These are phyloP conservation scores for Orthonyx spaldingii DNA, from an alignment of 2,113 vertebrate species.

Conservation along the genomic window DNA sequence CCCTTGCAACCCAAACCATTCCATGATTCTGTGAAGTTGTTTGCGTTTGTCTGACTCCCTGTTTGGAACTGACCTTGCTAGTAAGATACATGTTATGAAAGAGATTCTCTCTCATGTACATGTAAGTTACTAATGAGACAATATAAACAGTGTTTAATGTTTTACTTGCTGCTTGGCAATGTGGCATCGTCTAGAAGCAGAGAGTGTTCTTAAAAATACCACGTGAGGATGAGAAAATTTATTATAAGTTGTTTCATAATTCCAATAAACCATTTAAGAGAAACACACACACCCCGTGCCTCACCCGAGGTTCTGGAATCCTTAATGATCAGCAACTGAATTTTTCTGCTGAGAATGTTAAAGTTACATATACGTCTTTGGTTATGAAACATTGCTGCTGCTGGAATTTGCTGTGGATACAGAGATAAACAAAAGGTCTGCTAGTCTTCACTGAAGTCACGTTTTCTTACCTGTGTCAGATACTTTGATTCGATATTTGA, in stretches of 20 bases:
- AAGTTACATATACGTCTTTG: background rate
- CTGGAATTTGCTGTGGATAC: constrained; percentile 31
- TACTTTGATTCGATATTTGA: background rate
- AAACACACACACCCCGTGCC: background rate
- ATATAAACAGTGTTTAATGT: background rate
- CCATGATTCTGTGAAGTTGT: background rate
- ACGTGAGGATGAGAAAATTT: background rate
- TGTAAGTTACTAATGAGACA: background rate
- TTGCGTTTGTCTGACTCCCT: background rate
- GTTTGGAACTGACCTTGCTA: background rate
- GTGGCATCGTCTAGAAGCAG: background rate
- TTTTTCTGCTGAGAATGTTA: constrained; percentile 24
- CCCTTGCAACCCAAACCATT: background rate
- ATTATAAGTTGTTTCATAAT: background rate
- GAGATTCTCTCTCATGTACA: background rate
- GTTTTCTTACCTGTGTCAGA: background rate
- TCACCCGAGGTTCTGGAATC: constrained; percentile 31
- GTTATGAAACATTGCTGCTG: constrained; percentile 4
- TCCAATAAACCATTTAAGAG: background rate
- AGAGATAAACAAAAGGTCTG: constrained; percentile 1
- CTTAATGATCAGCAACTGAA: background rate
- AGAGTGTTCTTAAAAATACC: background rate
- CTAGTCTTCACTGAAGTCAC: background rate
- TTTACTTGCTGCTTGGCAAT: constrained; percentile 14
- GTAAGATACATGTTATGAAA: background rate